Evolutionary conservation across 2,797 vertebrate species (phyloP).

Genomic region (Zalophus californianus): DNA sequence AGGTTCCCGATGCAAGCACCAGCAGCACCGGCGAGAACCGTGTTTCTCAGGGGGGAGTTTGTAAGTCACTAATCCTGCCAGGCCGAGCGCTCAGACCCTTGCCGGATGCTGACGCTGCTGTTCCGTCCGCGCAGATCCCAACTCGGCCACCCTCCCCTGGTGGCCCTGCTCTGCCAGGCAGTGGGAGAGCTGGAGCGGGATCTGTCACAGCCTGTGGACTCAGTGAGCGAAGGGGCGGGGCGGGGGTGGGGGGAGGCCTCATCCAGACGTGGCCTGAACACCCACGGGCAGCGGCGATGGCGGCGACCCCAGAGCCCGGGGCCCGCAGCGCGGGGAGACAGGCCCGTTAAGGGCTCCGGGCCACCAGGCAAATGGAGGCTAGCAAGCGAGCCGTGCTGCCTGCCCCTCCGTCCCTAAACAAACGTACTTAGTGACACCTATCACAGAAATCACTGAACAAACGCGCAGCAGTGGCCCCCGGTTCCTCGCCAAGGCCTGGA

Average conservation of each 20-base stretch:
- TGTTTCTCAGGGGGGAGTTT: background rate
- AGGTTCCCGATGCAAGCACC: background rate
- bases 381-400: background rate
- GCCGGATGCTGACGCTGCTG: rapidly evolving
- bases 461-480: background rate
- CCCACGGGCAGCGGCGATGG: background rate
- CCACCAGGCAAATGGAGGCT: background rate
- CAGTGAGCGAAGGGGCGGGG: background rate
- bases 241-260: rapidly evolving
- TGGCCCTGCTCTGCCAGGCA: rapidly evolving
- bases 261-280: slow-evolving; percentile 3
- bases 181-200: background rate
- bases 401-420: background rate
- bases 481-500: background rate
- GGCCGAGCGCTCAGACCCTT: background rate
- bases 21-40: rapidly evolving
- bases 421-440: background rate
- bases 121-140: rapidly evolving
- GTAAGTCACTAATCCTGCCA: rapidly evolving
- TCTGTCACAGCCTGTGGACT: background rate
- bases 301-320: rapidly evolving
- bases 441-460: slow-evolving; percentile 32
- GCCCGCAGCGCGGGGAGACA: rapidly evolving
- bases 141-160: background rate
- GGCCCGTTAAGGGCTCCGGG: background rate